A percentile compares a stretch with the other conserved stretches of the same genome.
These are phyloP conservation scores for Picus viridis DNA, from an alignment of 2,797 vertebrate genomes.

Conservation along the genomic window DNA sequence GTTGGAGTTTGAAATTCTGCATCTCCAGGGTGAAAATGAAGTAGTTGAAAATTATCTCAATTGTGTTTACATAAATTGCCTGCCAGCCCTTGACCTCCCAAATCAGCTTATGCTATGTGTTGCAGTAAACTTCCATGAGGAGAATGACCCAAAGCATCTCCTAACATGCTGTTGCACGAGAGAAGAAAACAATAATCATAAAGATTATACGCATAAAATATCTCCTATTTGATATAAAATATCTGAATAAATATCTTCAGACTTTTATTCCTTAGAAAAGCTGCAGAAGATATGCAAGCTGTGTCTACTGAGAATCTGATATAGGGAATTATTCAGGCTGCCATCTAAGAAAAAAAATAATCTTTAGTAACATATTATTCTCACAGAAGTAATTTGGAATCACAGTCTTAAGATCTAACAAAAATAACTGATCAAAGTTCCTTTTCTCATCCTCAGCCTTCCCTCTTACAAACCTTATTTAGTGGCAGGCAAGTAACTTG, in stretches of 20 bases:
- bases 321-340: background rate
- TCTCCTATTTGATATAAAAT: background rate
- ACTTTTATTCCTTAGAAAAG: background rate
- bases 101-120: background rate
- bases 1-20: background rate
- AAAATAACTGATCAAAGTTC: background rate
- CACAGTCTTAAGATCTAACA: background rate
- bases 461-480: background rate
- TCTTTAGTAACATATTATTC: background rate
- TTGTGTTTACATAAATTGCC: background rate
- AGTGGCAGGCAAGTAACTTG: background rate
- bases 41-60: background rate
- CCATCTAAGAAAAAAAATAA: background rate
- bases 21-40: background rate
- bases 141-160: background rate
- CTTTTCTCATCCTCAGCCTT: background rate
- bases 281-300: background rate
- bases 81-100: background rate
- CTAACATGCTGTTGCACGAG: background rate
- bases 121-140: background rate
- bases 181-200: background rate
- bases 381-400: background rate
- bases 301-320: background rate
- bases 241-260: background rate
- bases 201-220: background rate